Percentiles rank a stretch among this genome's conserved stretches.
phyloP scores from a whole-genome alignment of 2,797 vertebrate genomes.

The Rachycentron canadum region DNA sequence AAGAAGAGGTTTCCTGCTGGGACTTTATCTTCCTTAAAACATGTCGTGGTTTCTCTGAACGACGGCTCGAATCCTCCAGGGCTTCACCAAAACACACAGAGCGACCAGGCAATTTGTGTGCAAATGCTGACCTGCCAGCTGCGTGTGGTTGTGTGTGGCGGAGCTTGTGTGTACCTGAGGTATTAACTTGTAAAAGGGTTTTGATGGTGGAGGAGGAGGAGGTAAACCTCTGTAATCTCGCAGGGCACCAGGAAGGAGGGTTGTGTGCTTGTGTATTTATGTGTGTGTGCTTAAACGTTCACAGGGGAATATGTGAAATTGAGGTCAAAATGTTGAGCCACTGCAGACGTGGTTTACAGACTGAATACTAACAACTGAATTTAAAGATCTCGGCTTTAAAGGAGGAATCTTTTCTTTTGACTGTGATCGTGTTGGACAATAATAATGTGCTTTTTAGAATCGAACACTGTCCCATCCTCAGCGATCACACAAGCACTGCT shows the following conservation, averaged over 20 bases:
- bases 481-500: too few species aligned
- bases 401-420: too few species aligned
- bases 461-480: too few species aligned
- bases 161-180: background rate
- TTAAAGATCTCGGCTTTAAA: too few species aligned
- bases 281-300: constrained; percentile 1
- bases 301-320: background rate
- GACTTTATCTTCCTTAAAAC: background rate
- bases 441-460: too few species aligned
- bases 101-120: background rate
- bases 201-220: constrained; percentile 6
- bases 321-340: constrained; percentile 12
- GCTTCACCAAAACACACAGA: background rate
- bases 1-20: background rate
- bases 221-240: constrained; percentile 13
- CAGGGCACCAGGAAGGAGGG: background rate
- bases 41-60: background rate
- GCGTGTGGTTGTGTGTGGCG: background rate
- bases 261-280: background rate
- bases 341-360: background rate
- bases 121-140: constrained; percentile 2
- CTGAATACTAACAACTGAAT: background rate
- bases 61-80: background rate
- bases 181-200: constrained; percentile 29
- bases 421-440: too few species aligned